phyloP scores from a whole-genome alignment of 1,140 invertebrate species.

The Campoletis sonorensis region DNA sequence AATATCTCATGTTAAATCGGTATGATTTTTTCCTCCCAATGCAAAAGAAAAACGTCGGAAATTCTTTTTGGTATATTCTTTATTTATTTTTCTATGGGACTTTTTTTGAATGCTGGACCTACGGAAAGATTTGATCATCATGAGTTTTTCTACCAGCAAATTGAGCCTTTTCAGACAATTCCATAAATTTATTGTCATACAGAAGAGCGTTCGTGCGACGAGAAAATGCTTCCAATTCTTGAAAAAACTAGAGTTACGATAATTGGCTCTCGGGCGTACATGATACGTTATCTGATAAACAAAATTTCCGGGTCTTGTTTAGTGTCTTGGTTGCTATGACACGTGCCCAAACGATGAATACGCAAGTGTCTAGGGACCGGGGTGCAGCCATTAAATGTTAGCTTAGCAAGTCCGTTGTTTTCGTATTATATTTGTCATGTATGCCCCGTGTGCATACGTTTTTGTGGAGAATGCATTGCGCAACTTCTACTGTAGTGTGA shows the following conservation, averaged over 20 bases:
- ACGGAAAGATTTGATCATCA: too few species aligned
- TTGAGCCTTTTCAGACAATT: too few species aligned
- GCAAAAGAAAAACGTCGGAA: background rate
- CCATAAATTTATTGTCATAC: too few species aligned
- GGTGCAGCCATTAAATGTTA: background rate
- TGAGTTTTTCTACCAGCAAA: too few species aligned
- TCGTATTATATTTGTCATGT: background rate
- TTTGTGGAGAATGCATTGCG: slow-evolving; percentile 43
- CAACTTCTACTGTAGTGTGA: background rate
- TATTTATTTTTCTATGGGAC: too few species aligned
- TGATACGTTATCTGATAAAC: too few species aligned
- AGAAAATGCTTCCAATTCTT: too few species aligned
- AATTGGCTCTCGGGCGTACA: too few species aligned
- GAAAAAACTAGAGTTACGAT: too few species aligned
- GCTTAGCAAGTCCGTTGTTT: background rate
- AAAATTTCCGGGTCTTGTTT: too few species aligned
- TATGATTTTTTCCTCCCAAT: background rate
- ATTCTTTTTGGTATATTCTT: background rate
- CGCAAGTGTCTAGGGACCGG: background rate
- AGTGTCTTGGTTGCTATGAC: background rate
- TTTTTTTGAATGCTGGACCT: background rate
- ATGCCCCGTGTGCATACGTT: background rate
- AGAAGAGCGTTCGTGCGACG: too few species aligned
- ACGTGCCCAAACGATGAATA: background rate
- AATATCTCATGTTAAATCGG: background rate